phyloP scores from a whole-genome alignment of 2,797 vertebrate species.

The Poecilia wingei region DNA sequence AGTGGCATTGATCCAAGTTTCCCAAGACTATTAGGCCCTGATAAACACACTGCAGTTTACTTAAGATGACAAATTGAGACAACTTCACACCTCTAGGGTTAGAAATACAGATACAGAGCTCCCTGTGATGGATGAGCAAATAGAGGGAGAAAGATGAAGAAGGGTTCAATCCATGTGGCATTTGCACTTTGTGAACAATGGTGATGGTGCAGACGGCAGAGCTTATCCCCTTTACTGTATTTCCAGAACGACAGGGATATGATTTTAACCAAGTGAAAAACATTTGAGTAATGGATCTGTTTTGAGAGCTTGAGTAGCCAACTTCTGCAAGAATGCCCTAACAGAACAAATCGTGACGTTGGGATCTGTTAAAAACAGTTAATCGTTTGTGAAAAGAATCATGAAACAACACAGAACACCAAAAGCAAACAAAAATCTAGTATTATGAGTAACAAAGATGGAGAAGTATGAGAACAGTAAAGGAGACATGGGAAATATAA shows the following conservation, averaged over 20 bases:
- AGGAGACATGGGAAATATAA: slow-evolving; percentile 32
- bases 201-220: slow-evolving; percentile 20
- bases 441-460: slow-evolving; percentile 23
- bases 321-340: slow-evolving; percentile 23
- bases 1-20: slow-evolving; percentile 37
- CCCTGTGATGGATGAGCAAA: slow-evolving; percentile 59
- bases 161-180: slow-evolving; percentile 38
- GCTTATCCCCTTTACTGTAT: slow-evolving; percentile 34
- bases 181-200: slow-evolving; percentile 28
- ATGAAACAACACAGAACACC: slow-evolving; percentile 21
- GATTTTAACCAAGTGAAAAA: slow-evolving; percentile 49
- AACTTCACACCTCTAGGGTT: slow-evolving; percentile 64
- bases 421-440: slow-evolving; percentile 24
- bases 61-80: slow-evolving; percentile 68
- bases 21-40: slow-evolving; percentile 52
- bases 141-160: slow-evolving; percentile 32
- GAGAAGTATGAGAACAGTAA: slow-evolving; percentile 14
- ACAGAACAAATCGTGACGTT: slow-evolving; percentile 33
- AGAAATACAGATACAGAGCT: slow-evolving; percentile 63
- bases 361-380: slow-evolving; percentile 14
- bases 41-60: slow-evolving; percentile 72
- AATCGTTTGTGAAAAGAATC: slow-evolving; percentile 29
- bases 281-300: slow-evolving; percentile 55
- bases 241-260: slow-evolving; percentile 47
- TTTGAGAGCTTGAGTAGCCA: slow-evolving; percentile 40